Percentiles rank a stretch among this genome's conserved stretches.
Conservation (phyloP, 1,140 invertebrate species). For the Brachionus paranguensis region DNA sequence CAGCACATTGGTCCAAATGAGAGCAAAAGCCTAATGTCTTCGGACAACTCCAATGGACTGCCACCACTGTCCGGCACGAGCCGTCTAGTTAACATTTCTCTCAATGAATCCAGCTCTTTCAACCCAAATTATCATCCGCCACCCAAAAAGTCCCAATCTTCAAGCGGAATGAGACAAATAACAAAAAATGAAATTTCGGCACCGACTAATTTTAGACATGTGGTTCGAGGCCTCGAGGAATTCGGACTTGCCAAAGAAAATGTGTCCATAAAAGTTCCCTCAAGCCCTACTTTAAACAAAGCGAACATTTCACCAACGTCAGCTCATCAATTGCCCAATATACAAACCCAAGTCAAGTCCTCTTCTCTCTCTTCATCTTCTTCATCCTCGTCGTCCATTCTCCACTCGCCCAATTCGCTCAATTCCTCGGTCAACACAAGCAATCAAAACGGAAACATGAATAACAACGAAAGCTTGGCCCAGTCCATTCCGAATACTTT, state of each 20-base stretch:
- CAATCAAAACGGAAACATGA: not conserved
- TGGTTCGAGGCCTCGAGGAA: conserved; percentile 62
- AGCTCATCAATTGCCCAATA: not conserved
- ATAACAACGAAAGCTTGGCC: not conserved
- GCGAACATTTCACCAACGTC: not conserved
- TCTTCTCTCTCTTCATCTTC: conserved; percentile 32
- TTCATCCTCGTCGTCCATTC: conserved; percentile 30
- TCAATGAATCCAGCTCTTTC: not conserved
- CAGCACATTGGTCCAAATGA: conserved; percentile 36
- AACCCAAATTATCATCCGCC: not conserved
- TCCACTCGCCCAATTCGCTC: conserved; percentile 24
- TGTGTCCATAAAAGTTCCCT: not conserved
- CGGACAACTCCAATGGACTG: not conserved
- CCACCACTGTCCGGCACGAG: not conserved
- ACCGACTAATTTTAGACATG: conserved; percentile 95
- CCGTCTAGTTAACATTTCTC: not conserved
- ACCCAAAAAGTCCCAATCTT: conserved; percentile 63
- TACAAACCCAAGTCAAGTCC: conserved; percentile 9
- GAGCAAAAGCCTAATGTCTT: conserved; percentile 1
- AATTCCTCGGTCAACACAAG: not conserved
- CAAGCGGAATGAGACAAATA: conserved; percentile 59
- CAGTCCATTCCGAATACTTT: not conserved
- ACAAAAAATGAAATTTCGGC: conserved; percentile 71
- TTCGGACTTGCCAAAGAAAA: conserved; percentile 4
- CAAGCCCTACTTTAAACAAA: not conserved